phyloP scores from a whole-genome alignment of 2,113 vertebrate genomes.

The Butorides virescens region DNA sequence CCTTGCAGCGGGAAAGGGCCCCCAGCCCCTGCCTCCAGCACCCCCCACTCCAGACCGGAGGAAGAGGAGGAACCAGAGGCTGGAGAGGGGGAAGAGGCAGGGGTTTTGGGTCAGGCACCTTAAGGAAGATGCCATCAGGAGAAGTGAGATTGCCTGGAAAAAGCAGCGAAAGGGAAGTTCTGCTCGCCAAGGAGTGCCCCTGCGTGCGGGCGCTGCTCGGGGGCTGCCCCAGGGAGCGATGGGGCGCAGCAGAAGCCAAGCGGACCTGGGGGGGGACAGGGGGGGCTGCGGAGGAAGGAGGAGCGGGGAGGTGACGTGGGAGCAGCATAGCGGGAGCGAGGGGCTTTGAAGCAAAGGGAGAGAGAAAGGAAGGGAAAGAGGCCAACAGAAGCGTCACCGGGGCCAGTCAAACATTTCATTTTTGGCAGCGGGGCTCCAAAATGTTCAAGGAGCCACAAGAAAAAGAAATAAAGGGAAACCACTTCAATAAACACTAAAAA shows the following conservation, averaged over 20 bases:
- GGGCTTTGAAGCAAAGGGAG: neutral
- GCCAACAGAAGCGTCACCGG: slow-evolving; percentile 24
- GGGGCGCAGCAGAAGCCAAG: neutral
- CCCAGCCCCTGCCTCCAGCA: neutral
- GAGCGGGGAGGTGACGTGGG: neutral
- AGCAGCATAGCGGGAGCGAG: neutral
- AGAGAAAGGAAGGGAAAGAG: slow-evolving; percentile 33
- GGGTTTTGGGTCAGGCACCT: neutral
- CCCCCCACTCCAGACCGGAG: rapidly evolving
- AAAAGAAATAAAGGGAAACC: slow-evolving; percentile 52
- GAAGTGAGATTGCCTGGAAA: rapidly evolving
- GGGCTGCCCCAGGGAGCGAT: neutral
- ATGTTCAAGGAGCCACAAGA: neutral
- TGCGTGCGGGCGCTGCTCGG: neutral
- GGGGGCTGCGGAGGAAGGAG: neutral
- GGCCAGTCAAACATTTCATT: slow-evolving; percentile 13
- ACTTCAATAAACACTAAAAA: slow-evolving; percentile 53
- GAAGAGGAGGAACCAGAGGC: neutral
- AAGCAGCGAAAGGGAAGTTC: neutral
- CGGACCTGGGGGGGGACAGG: rapidly evolving
- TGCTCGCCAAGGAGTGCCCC: neutral
- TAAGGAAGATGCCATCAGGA: neutral
- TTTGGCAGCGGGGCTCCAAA: slow-evolving; percentile 31
- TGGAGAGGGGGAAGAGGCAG: neutral
- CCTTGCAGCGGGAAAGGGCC: neutral